A percentile compares a stretch with the other conserved stretches of the same genome.
These are phyloP conservation scores for Drosophila takahashii DNA, from an alignment of 1,140 invertebrate genomes.

Conservation along the genomic window DNA sequence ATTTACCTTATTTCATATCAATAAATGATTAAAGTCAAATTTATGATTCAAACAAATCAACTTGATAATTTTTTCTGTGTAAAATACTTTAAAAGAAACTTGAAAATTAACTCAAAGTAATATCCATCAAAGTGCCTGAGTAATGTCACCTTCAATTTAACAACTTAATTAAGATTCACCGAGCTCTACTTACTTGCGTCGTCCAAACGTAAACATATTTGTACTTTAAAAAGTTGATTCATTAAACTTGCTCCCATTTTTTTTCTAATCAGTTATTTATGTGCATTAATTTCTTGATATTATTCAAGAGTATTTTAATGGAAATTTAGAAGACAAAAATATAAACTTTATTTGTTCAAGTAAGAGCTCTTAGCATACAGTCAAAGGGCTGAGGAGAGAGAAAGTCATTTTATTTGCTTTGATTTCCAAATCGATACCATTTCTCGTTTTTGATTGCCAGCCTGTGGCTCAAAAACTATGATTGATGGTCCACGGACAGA, in stretches of 20 bases:
- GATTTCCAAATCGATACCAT: not conserved
- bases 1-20: no score
- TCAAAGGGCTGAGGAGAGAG: no score
- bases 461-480: not conserved
- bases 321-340: not conserved
- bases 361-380: not conserved
- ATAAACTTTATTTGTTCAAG: no score
- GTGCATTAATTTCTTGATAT: not conserved
- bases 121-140: not conserved
- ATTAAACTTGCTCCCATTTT: slow-evolving; percentile 32
- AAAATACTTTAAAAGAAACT: no score
- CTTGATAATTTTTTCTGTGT: no score
- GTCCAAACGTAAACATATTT: slow-evolving; percentile 13
- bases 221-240: slow-evolving; percentile 17
- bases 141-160: slow-evolving; percentile 24
- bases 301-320: not conserved
- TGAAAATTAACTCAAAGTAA: no score
- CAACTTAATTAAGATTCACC: slow-evolving; percentile 14
- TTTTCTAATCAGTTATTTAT: not conserved
- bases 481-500: slow-evolving; percentile 10
- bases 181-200: not conserved
- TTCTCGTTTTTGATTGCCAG: slow-evolving; percentile 10
- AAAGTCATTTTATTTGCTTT: slow-evolving; percentile 11
- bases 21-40: no score
- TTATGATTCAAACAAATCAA: no score